Evolutionary conservation across 2,888 invertebrate species (phyloP), one percentile per base, ranked within the genome.

Genomic region (Drosophila birchii): DNA sequence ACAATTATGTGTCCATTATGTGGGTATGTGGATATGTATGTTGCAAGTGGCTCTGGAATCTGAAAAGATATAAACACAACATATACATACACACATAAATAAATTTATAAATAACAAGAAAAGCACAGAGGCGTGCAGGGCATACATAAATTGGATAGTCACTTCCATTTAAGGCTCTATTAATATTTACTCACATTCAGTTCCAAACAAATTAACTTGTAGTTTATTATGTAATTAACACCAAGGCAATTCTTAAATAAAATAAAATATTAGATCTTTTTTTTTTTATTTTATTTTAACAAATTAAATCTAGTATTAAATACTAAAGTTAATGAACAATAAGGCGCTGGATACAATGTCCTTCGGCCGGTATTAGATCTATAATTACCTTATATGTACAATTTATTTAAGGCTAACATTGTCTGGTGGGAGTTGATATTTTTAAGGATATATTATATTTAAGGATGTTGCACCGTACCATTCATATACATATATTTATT

Each of bases 391-490:
- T 2, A 26, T 45, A 26, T 26, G n/a, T 26, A 11, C 3, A 4
- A 9, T 45, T 45, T 45, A 45, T 5, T 26, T 26, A 0, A 16
- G 26, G 12, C 12, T 43, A 14, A 5, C 23, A 23, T 23, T 23
- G 23, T 23, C 26, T 47, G 11, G 11, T n/a, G 12, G 18, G 29
- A 29, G 29, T 3, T 47, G 29, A 47, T 32, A 29, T 47, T 47
- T 12, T n/a, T n/a, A n/a, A n/a, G n/a, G 29, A 47, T 32, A 29
- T 47, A 32, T 12, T n/a, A 47, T 32, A 29, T 47, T 47, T 12
- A 12, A n/a, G 23, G 32, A 57, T 43, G 60, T 12, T 57, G 32
- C 18, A 38, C 62, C 38, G 62, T 62, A 67, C 53, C 53, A 39
- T 38, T 39, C 34, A 49, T 23, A 23, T 41, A 47, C 23, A 54